Conservation (phyloP, 2,888 invertebrate species). For the Augiades crinisus region DNA sequence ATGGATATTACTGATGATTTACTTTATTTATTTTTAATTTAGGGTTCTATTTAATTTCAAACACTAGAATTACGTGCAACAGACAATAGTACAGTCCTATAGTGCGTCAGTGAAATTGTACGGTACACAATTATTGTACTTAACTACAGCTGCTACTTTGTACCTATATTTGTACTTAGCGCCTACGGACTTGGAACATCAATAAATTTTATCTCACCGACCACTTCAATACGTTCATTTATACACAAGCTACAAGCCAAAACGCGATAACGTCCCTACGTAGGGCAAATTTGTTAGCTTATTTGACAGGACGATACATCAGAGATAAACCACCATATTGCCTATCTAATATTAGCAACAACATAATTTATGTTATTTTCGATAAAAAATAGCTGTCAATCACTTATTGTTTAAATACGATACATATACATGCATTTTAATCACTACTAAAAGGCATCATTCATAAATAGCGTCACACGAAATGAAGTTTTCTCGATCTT, state of each 20-base stretch:
- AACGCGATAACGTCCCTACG: conserved; percentile 52
- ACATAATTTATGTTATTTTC: conserved; percentile 41
- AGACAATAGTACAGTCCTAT: too few species aligned
- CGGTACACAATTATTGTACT: too few species aligned
- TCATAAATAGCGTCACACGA: neutral
- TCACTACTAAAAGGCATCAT: neutral
- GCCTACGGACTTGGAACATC: conserved; percentile 49
- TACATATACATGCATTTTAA: conserved; percentile 31
- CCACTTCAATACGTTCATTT: conserved; percentile 66
- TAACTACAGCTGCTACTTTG: neutral
- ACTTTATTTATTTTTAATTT: too few species aligned
- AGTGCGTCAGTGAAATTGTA: too few species aligned
- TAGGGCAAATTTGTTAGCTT: conserved; percentile 51
- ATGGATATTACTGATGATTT: too few species aligned
- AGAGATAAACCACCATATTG: conserved; percentile 53
- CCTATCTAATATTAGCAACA: conserved; percentile 51
- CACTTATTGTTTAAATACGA: conserved; percentile 27
- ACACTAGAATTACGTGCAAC: too few species aligned
- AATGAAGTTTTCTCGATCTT: too few species aligned
- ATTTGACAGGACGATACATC: conserved; percentile 65
- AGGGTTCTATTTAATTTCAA: too few species aligned
- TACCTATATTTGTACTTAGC: conserved; percentile 5
- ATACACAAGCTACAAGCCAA: conserved; percentile 52
- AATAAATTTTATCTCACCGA: conserved; percentile 61
- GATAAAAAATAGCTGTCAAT: conserved; percentile 45